Evolutionary conservation across 2,797 vertebrate genomes (phyloP).

Genomic region (Eleutherodactylus coqui): DNA sequence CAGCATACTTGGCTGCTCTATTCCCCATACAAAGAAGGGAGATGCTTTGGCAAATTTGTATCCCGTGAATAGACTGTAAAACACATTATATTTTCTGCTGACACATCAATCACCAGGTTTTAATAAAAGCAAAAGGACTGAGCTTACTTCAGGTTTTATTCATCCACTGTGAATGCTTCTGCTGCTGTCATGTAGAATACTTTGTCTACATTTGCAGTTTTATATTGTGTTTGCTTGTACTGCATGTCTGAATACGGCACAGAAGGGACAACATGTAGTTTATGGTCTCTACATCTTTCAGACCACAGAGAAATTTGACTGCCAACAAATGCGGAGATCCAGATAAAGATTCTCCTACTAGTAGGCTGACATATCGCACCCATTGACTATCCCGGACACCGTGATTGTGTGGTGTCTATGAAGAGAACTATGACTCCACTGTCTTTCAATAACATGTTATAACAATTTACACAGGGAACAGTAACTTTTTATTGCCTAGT

Average conservation of each 20-base stretch:
- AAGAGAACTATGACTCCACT: slow-evolving; percentile 1
- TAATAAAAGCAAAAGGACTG: background rate
- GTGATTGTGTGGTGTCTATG: background rate
- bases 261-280: slow-evolving; percentile 43
- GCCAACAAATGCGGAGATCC: slow-evolving; percentile 16
- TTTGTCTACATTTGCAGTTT: slow-evolving; percentile 43
- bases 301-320: slow-evolving; percentile 10
- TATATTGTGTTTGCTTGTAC: slow-evolving; percentile 14
- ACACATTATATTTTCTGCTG: background rate
- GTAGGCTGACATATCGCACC: background rate
- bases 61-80: background rate
- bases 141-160: background rate
- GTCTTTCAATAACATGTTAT: background rate
- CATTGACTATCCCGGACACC: background rate
- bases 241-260: slow-evolving; percentile 17
- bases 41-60: background rate
- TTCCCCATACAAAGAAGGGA: background rate
- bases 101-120: background rate
- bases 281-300: slow-evolving; percentile 38
- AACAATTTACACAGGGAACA: background rate
- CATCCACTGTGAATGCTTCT: slow-evolving; percentile 14
- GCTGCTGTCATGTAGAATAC: slow-evolving; percentile 14
- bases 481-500: no score
- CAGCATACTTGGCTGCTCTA: background rate
- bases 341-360: background rate